Evolutionary conservation across 2,113 vertebrate genomes (phyloP).

Genomic region (Vulpes lagopus): DNA sequence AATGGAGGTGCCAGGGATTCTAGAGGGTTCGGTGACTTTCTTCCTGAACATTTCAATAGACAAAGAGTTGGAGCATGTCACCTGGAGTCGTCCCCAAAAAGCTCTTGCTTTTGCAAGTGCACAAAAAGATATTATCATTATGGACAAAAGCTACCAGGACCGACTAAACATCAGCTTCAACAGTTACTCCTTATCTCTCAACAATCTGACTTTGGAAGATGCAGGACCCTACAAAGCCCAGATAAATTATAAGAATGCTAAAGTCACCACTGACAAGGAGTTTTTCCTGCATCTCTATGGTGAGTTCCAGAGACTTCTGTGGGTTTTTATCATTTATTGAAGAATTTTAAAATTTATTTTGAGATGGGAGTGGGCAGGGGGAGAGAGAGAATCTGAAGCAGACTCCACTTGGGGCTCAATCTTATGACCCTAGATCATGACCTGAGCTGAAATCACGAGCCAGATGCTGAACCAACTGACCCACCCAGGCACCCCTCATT

Average conservation of each 20-base stretch:
- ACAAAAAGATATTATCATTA: rapidly evolving
- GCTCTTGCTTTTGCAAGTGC: background rate
- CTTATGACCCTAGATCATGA: background rate
- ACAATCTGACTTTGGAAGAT: slow-evolving; percentile 30
- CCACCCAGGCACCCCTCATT: background rate
- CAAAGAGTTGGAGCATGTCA: background rate
- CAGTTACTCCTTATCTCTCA: slow-evolving; percentile 40
- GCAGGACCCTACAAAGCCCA: slow-evolving; percentile 35
- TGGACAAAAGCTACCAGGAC: slow-evolving; percentile 13
- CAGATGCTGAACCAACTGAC: background rate
- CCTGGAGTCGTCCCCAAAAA: background rate
- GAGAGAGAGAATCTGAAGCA: background rate
- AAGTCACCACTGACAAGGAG: background rate
- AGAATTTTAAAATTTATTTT: background rate
- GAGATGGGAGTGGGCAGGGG: background rate
- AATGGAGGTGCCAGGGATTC: background rate
- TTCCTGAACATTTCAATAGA: background rate
- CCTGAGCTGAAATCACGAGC: background rate
- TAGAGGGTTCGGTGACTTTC: background rate
- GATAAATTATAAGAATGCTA: background rate
- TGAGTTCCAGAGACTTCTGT: background rate
- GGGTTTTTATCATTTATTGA: background rate
- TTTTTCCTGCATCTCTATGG: background rate
- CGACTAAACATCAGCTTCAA: background rate
- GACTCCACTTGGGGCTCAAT: background rate